These are phyloP conservation scores for Tachystola acroxantha DNA, from an alignment of 2,888 invertebrate genomes.

Conservation along the genomic window DNA sequence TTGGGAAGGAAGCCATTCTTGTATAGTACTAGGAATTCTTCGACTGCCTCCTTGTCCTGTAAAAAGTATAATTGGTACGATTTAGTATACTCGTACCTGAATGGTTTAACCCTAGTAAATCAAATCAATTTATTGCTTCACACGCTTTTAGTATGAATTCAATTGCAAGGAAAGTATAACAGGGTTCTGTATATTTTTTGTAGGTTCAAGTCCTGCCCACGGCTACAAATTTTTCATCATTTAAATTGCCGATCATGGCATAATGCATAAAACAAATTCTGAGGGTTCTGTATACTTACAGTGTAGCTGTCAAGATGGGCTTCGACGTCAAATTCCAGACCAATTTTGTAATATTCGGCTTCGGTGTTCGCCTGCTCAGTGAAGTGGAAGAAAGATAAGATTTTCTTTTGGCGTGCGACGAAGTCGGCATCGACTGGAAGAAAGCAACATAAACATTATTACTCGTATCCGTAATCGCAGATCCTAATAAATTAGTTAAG, in stretches of 20 bases:
- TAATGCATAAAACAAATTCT: too few relatives aligned
- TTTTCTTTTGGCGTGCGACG: slow-evolving; percentile 12
- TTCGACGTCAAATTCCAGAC: slow-evolving; percentile 48
- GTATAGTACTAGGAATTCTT: slow-evolving; percentile 55
- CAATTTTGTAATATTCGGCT: slow-evolving; percentile 52
- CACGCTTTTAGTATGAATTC: not conserved
- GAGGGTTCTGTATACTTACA: too few relatives aligned
- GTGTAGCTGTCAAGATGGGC: slow-evolving; percentile 52
- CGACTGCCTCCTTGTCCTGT: slow-evolving; percentile 60
- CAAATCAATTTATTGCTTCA: too few relatives aligned
- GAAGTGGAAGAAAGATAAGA: slow-evolving; percentile 50
- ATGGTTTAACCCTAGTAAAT: too few relatives aligned
- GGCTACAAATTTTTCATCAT: not conserved
- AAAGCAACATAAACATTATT: too few relatives aligned
- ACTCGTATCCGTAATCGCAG: too few relatives aligned
- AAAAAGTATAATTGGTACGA: slow-evolving; percentile 7
- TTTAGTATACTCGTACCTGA: too few relatives aligned
- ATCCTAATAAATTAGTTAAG: too few relatives aligned
- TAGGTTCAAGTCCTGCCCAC: not conserved
- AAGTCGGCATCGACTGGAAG: slow-evolving; percentile 22
- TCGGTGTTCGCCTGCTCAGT: slow-evolving; percentile 46
- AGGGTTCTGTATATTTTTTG: not conserved
- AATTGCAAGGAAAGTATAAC: too few relatives aligned
- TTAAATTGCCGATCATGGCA: too few relatives aligned
- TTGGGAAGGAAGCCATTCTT: slow-evolving; percentile 64